Conservation (phyloP, 2,888 invertebrate genomes). For the Tachina grossa region DNA sequence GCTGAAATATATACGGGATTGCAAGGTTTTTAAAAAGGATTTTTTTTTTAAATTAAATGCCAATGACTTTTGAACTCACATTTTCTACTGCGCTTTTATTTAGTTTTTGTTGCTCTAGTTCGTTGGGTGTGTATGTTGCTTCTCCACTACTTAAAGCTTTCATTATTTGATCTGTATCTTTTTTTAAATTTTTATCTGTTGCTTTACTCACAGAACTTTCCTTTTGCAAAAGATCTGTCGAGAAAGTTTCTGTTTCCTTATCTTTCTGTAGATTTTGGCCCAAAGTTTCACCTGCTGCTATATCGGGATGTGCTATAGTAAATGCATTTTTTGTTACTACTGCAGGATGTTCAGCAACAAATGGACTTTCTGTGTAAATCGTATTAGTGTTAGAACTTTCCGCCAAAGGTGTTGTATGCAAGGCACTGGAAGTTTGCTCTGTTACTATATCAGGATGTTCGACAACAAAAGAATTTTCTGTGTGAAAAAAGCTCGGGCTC, state of each 20-base stretch:
- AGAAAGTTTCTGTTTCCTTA: no score
- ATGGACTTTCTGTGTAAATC: neutral
- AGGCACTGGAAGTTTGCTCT: neutral
- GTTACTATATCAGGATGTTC: conserved; percentile 17
- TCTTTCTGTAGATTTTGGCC: no score
- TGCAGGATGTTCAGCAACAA: neutral
- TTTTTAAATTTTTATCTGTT: neutral
- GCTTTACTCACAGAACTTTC: neutral
- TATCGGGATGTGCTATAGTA: neutral
- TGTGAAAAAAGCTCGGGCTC: neutral
- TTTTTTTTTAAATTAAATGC: no score
- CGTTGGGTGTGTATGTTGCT: neutral
- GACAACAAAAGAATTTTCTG: conserved; percentile 8
- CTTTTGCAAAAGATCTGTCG: no score
- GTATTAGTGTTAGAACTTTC: neutral
- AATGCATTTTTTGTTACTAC: neutral
- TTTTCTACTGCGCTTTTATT: neutral
- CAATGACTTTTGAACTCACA: neutral
- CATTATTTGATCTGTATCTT: neutral
- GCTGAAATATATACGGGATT: neutral
- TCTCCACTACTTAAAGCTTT: neutral
- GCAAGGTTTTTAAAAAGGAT: no score
- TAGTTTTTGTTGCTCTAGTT: neutral
- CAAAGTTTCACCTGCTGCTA: neutral
- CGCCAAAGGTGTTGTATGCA: neutral